A percentile compares a stretch with the other conserved stretches of the same genome.
Conservation (phyloP, 2,797 vertebrate species). For the Adrianichthys oophorus region DNA sequence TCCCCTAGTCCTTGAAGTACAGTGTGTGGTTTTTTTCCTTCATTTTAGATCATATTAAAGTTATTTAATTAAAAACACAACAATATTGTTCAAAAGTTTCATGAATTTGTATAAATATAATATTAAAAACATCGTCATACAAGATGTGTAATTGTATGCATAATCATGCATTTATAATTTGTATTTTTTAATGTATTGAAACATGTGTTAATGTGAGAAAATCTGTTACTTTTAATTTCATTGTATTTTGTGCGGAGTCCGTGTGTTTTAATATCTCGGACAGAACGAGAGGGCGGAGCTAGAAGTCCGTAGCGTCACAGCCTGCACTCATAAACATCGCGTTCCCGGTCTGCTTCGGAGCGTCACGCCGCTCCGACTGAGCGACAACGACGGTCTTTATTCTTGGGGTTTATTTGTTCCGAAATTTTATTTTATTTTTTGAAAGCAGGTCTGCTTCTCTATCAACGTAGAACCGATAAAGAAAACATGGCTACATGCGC, state of each 20-base stretch:
- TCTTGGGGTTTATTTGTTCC: neutral
- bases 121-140: neutral
- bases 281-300: slow-evolving; percentile 14
- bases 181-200: no score
- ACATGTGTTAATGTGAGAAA: no score
- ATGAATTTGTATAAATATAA: neutral
- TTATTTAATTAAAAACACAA: no score
- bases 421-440: no score
- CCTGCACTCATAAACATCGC: slow-evolving; percentile 60
- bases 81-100: no score
- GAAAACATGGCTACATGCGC: slow-evolving; percentile 2
- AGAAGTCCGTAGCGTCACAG: slow-evolving; percentile 19
- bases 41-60: no score
- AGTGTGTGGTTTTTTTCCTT: neutral
- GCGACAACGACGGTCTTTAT: neutral
- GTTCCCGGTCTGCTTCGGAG: slow-evolving; percentile 9
- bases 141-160: no score
- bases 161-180: no score
- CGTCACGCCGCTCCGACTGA: neutral
- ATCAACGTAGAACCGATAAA: neutral
- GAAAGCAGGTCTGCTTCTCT: no score
- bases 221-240: neutral
- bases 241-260: neutral
- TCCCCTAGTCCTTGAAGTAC: slow-evolving; percentile 24
- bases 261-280: slow-evolving; percentile 12